Base-by-base conservation (phyloP, 2,888 invertebrate genomes). In the Norana najaformis region DNA sequence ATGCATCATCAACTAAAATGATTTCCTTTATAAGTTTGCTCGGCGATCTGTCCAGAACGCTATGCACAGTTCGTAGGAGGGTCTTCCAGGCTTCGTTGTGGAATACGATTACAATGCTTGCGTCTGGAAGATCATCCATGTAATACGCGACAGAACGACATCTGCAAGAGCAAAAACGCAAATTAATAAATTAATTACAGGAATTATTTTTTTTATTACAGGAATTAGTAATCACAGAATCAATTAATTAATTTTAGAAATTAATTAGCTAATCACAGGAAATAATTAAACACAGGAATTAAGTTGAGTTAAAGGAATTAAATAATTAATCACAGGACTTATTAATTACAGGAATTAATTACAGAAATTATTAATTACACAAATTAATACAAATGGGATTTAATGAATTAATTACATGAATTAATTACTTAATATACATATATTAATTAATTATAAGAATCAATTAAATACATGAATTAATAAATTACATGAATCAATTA, bases 51-150 rank as follows among this genome's bases (percentile, higher is more conserved):
- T 85, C 85, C 36, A 85, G 34, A 37, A 85, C 85, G 18, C 85
- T 85, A 35, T 85, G 85, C 23, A 85, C 37, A 4, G 85, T 85
- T 37, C 85, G 85, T 36, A 85, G 85, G 85, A 85, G 85, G 0
- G 85, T 85, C 5, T 36, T 85, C 85, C 85, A 85, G 13, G 85
- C 36, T 85, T 85, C 85, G 34, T 85, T 36, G 37, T 85, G 34
- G 35, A 85, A 36, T 2, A 85, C 85, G 85, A 85, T 85, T 20
- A 85, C 18, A 36, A 85, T 8, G 37, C 85, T 85, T 35, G 85
- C 85, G 11, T 2, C 18, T 5, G 69, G 69, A 69, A 85, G 35
- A 85, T 85, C 37, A 37, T 20, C 85, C 8, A 14, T 8, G 36
- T 13, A 36, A 23, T 85, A 85, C 2, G 34, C 8, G 4, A 85